phyloP scores from a whole-genome alignment of 2,113 vertebrate species.

The Notothenia coriiceps region DNA sequence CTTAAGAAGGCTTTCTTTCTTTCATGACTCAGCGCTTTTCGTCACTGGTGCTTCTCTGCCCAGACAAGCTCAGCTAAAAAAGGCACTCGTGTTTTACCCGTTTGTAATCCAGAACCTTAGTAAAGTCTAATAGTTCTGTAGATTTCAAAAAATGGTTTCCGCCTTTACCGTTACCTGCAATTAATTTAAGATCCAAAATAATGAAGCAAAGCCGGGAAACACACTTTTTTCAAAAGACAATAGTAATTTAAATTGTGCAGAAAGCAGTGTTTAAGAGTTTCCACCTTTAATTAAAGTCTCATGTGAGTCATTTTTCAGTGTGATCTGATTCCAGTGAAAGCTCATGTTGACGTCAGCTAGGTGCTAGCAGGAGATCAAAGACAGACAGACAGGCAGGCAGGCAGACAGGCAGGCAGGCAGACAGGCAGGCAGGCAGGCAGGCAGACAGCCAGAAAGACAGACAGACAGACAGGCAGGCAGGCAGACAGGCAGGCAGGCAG shows the following conservation, averaged over 20 bases:
- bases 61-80: conserved; percentile 34
- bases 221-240: background rate
- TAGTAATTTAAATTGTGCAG: background rate
- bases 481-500: too few species aligned
- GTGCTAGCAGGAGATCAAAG: conserved; percentile 20
- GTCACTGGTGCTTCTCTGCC: conserved; percentile 22
- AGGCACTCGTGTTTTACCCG: background rate
- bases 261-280: background rate
- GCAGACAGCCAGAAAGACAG: too few species aligned
- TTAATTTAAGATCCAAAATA: background rate
- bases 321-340: conserved; percentile 13
- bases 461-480: background rate
- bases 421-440: background rate
- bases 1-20: conserved; percentile 15
- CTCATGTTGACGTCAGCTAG: background rate
- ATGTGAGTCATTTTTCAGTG: background rate
- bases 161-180: background rate
- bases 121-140: background rate
- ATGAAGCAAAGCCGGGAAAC: background rate
- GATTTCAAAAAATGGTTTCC: background rate
- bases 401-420: too few species aligned
- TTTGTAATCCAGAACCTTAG: background rate
- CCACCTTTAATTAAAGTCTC: conserved; percentile 15
- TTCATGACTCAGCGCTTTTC: conserved; percentile 44
- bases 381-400: background rate